Percentiles rank a stretch among this genome's conserved stretches.
Evolutionary conservation across 2,797 vertebrate genomes (phyloP).

Genomic region (Chelidonichthys spinosus): DNA sequence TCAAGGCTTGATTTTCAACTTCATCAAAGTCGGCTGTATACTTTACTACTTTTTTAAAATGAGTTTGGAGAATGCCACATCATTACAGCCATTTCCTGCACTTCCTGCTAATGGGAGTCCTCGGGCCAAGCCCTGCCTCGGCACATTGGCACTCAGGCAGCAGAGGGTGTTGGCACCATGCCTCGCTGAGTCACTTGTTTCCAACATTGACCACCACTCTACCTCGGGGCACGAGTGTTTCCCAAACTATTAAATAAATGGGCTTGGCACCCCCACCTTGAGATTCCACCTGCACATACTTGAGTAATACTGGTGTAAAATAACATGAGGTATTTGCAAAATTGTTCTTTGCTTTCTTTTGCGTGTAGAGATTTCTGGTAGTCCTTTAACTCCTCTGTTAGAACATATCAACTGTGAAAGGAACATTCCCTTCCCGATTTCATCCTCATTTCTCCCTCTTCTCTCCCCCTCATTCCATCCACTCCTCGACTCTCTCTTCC

Average conservation of each 20-base stretch:
- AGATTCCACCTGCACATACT: conserved; percentile 31
- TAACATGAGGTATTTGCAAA: neutral
- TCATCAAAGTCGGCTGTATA: neutral
- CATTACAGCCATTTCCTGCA: conserved; percentile 35
- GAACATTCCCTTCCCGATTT: conserved; percentile 45
- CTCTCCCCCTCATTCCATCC: conserved; percentile 11
- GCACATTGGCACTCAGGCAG: conserved; percentile 24
- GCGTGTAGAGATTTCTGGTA: neutral
- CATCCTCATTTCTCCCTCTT: conserved; percentile 24
- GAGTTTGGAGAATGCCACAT: conserved; percentile 5
- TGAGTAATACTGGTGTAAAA: neutral
- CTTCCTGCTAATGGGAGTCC: conserved; percentile 44
- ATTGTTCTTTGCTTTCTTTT: neutral
- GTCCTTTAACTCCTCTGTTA: conserved; percentile 11
- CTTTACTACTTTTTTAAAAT: neutral
- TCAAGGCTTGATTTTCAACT: neutral
- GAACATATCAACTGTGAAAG: conserved; percentile 19
- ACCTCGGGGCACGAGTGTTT: conserved; percentile 21
- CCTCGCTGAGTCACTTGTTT: conserved; percentile 49
- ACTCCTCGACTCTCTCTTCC: neutral
- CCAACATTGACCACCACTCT: conserved; percentile 33
- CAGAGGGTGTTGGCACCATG: conserved; percentile 33
- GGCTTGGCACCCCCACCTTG: conserved; percentile 13
- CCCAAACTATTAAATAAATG: conserved; percentile 23
- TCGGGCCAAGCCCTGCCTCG: conserved; percentile 24